A percentile compares a stretch with the other conserved stretches of the same genome.
phyloP scores from a whole-genome alignment of 2,113 vertebrate genomes.

The Jaculus jaculus region DNA sequence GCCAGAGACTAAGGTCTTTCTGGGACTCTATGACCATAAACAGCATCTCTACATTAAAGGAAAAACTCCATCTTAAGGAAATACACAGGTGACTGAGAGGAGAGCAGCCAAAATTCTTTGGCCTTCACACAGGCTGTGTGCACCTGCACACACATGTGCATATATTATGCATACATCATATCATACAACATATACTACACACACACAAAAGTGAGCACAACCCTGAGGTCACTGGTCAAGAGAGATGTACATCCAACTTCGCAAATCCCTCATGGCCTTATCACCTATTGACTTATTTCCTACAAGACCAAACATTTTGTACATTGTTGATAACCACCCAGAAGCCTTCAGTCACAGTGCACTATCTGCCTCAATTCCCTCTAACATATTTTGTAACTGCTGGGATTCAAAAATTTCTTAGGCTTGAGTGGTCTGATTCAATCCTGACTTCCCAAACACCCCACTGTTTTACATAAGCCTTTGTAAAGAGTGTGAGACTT shows the following conservation, averaged over 20 bases:
- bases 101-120: too few species aligned
- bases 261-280: neutral
- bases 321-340: conserved; percentile 4
- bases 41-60: too few species aligned
- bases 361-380: neutral
- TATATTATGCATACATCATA: too few species aligned
- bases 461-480: neutral
- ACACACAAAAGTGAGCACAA: neutral
- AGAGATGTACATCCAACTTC: neutral
- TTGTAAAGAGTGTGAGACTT: neutral
- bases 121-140: too few species aligned
- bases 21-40: too few species aligned
- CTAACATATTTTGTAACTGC: conserved; percentile 3
- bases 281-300: neutral
- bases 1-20: too few species aligned
- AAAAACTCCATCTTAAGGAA: too few species aligned
- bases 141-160: too few species aligned
- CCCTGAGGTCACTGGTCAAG: neutral
- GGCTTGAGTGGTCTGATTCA: neutral
- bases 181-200: too few species aligned
- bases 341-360: neutral
- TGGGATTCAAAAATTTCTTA: neutral
- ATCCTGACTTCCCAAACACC: neutral
- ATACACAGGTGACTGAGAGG: too few species aligned
- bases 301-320: neutral